Evolutionary conservation across 2,113 vertebrate genomes (phyloP), one percentile per base, ranked within the genome.

Genomic region (Cyanoramphus novaezelandiae): DNA sequence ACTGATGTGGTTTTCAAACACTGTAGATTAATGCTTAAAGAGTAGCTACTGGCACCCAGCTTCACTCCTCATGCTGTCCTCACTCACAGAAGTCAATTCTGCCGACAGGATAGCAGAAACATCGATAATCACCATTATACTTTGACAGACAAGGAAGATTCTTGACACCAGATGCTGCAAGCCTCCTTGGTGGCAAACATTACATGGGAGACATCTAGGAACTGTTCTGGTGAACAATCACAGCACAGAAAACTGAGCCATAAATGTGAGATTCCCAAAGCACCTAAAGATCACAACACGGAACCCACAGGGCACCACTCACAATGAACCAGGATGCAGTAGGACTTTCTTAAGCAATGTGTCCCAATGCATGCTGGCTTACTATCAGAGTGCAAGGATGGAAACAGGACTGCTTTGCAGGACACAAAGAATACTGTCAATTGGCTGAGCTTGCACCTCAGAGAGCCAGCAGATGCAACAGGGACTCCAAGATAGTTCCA

Each of bases 181-280:
- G 16, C 64, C 81, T 86, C 91, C 88, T 91, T 4, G 7, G 69
- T 33, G 39, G 72, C 92, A 82, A 62, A 46, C 2, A 4, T 82
- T 82, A 94, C 9, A 6, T 87, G 57, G 93, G 37, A 96, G 91
- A 88, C 23, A 47, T 96, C 84, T 87, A 97, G 90, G 88, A 97
- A 97, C 41, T 68, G 68, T 78, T 97, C 96, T 21, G 17, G 89
- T 78, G 50, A 96, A 93, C 10, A 81, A 21, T 37, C 33, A 93
- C 89, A 94, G 84, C 17, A 47, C 46, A 62, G 62, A 92, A 94
- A 93, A 94, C 62, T 74, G 71, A 92, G 70, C 47, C 28, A 6
- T 84, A 95, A 93, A 94, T 63, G 29, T 65, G 60, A 49, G 50
- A 93, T 90, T 94, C 91, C 88, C 90, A 69, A 64, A 86, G 18